Evolutionary conservation across 2,888 invertebrate genomes (phyloP).

Genomic region (Yponomeuta plumbellus): DNA sequence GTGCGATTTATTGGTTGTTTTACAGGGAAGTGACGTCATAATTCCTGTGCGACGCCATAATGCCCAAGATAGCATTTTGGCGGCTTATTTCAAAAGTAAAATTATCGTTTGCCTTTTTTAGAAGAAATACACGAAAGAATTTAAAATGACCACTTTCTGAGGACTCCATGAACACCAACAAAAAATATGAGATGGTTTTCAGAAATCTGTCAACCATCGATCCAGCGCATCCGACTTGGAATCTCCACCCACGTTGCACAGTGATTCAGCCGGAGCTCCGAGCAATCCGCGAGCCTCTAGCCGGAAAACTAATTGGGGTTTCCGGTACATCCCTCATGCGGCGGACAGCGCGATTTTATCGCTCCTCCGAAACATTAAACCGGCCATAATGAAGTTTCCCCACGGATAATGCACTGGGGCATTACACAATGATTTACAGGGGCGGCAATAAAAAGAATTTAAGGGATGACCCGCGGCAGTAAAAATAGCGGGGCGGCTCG

Average conservation of each 20-base stretch:
- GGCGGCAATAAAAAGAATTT: slow-evolving; percentile 75
- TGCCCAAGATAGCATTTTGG: too few species aligned
- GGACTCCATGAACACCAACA: too few species aligned
- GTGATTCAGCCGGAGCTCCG: not conserved
- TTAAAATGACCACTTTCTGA: too few species aligned
- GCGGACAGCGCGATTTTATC: slow-evolving; percentile 72
- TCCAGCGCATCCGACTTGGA: too few species aligned
- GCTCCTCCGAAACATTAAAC: slow-evolving; percentile 74
- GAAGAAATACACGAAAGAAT: too few species aligned
- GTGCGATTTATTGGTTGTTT: too few species aligned
- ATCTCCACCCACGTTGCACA: not conserved
- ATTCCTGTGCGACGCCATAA: too few species aligned
- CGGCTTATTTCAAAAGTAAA: too few species aligned
- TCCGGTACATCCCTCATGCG: slow-evolving; percentile 21
- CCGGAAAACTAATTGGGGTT: not conserved
- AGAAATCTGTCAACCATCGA: too few species aligned
- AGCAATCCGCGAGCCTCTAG: not conserved
- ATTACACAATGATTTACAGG: slow-evolving; percentile 75
- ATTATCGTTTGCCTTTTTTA: too few species aligned
- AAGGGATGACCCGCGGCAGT: slow-evolving; percentile 69
- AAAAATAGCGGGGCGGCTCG: slow-evolving; percentile 47
- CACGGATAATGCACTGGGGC: slow-evolving; percentile 72
- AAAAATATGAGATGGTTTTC: too few species aligned
- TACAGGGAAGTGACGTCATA: too few species aligned
- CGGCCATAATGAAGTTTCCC: slow-evolving; percentile 75